A percentile compares a stretch with the other conserved stretches of the same genome.
phyloP scores from a whole-genome alignment of 2,797 vertebrate genomes.

The Stomatorhinus walkeri region DNA sequence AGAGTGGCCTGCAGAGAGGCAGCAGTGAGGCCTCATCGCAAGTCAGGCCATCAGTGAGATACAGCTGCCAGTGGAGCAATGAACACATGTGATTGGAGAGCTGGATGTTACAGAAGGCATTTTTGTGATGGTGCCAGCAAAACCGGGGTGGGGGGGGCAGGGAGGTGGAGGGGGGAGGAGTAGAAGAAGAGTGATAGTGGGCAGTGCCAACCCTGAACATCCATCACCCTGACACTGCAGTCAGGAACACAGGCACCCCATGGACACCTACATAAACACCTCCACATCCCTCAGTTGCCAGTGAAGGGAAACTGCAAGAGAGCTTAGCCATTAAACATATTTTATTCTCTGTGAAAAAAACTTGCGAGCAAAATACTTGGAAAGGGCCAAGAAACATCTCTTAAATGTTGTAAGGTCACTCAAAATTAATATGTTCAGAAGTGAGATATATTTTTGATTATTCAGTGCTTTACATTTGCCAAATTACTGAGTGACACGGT shows the following conservation, averaged over 20 bases:
- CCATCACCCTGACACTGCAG: constrained; percentile 61
- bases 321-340: constrained; percentile 53
- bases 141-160: constrained; percentile 27
- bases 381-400: background rate
- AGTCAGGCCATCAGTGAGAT: background rate
- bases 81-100: background rate
- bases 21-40: background rate
- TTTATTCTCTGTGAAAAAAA: constrained; percentile 63
- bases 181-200: constrained; percentile 56
- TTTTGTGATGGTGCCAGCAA: constrained; percentile 46
- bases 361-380: background rate
- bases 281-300: constrained; percentile 49
- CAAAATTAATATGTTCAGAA: background rate
- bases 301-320: constrained; percentile 37
- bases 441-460: background rate
- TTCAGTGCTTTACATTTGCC: background rate
- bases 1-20: background rate
- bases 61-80: background rate
- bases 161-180: constrained; percentile 30
- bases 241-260: constrained; percentile 39
- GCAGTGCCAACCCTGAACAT: constrained; percentile 61
- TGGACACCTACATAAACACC: constrained; percentile 32
- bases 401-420: background rate
- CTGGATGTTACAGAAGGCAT: constrained; percentile 30
- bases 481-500: background rate